phyloP scores from a whole-genome alignment of 2,113 vertebrate genomes.

The Nothobranchius kuhntae region DNA sequence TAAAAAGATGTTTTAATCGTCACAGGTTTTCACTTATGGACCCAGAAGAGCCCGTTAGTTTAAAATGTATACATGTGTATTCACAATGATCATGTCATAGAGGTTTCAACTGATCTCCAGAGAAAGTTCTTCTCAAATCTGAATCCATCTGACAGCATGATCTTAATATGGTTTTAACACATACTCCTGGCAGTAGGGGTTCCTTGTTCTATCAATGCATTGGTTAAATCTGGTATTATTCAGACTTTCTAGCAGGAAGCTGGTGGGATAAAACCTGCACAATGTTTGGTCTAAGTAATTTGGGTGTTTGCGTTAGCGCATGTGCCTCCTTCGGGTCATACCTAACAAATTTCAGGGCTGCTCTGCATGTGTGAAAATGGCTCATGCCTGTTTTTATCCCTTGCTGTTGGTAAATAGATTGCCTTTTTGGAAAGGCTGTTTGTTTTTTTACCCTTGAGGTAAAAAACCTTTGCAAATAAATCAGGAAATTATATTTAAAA shows the following conservation, averaged over 20 bases:
- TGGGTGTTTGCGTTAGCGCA: slow-evolving; percentile 1
- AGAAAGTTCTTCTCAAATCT: too few relatives aligned
- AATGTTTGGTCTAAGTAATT: not conserved
- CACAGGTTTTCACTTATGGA: too few relatives aligned
- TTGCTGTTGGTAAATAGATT: not conserved
- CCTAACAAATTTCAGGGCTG: slow-evolving; percentile 1
- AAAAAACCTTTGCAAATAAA: slow-evolving; percentile 31
- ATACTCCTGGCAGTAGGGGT: not conserved
- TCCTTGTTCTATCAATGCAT: not conserved
- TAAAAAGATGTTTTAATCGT: too few relatives aligned
- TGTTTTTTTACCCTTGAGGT: slow-evolving; percentile 28
- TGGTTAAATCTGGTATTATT: not conserved
- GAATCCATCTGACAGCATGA: not conserved
- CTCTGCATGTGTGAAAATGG: slow-evolving; percentile 3
- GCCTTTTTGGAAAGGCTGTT: not conserved
- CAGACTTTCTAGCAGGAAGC: not conserved
- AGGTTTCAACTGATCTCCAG: too few relatives aligned
- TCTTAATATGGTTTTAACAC: not conserved
- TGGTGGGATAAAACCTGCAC: not conserved
- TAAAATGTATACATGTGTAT: too few relatives aligned
- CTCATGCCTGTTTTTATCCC: not conserved
- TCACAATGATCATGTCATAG: too few relatives aligned
- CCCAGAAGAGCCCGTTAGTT: too few relatives aligned
- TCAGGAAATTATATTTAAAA: slow-evolving; percentile 3
- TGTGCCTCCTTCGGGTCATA: not conserved